Evolutionary conservation across 2,888 invertebrate species (phyloP).

Genomic region (Hydrotaea diabolus): DNA sequence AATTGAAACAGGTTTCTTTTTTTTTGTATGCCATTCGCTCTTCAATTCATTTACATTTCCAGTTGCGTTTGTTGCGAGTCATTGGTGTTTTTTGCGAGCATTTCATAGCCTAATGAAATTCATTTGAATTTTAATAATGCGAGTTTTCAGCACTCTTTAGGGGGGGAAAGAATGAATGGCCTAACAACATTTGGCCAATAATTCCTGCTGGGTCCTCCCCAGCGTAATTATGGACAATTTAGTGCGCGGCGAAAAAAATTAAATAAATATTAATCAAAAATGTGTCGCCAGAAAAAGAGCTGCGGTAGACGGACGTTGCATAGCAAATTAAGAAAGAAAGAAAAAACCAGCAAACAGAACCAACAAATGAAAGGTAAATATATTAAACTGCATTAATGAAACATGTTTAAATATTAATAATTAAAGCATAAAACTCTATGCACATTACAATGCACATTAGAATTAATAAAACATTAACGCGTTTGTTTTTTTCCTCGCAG

Average conservation of each 20-base stretch:
- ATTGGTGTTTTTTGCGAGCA: neutral
- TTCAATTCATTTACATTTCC: neutral
- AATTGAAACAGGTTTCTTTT: conserved; percentile 15
- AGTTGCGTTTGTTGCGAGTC: neutral
- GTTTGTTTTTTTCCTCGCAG: no score
- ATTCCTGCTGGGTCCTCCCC: neutral
- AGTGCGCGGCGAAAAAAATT: neutral
- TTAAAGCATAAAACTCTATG: conserved; percentile 32
- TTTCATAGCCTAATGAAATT: conserved; percentile 6
- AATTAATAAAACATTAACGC: neutral
- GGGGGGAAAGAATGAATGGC: no score
- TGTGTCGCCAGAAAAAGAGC: neutral
- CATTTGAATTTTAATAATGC: conserved; percentile 43
- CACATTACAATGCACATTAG: conserved; percentile 7
- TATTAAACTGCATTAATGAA: conserved; percentile 50
- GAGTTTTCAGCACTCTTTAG: conserved; percentile 45
- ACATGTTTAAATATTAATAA: conserved; percentile 58
- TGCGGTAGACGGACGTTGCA: neutral
- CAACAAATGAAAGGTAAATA: conserved; percentile 17
- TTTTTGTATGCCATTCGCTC: neutral
- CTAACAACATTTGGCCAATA: neutral
- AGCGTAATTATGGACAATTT: neutral
- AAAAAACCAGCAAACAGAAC: neutral
- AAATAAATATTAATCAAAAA: conserved; percentile 25
- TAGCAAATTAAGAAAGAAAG: neutral